Percentiles rank a stretch among this genome's conserved stretches.
phyloP scores from a whole-genome alignment of 2,797 vertebrate genomes.

The Anisognathus igniventris region DNA sequence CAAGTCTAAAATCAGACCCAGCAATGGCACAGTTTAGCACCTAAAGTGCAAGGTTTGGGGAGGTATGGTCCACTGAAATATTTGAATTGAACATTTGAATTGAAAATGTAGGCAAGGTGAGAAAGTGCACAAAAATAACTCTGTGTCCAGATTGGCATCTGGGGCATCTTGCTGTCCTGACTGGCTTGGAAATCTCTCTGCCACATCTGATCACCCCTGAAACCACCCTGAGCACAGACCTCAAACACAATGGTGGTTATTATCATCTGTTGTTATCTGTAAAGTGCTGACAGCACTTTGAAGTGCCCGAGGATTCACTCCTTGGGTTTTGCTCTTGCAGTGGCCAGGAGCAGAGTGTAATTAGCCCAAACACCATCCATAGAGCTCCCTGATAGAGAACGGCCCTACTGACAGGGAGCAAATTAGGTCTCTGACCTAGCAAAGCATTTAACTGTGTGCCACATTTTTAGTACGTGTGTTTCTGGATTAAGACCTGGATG shows the following conservation, averaged over 20 bases:
- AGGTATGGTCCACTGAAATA: not conserved
- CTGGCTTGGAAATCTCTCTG: conserved; percentile 1
- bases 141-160: not conserved
- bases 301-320: conserved; percentile 41
- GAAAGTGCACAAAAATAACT: not conserved
- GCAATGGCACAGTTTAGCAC: not conserved
- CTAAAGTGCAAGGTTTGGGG: not conserved
- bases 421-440: conserved; percentile 62
- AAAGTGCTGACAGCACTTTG: not conserved
- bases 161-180: conserved; percentile 3
- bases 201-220: conserved; percentile 29
- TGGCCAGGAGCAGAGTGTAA: conserved; percentile 49
- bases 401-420: conserved; percentile 45
- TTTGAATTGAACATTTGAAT: not conserved
- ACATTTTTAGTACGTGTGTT: not conserved
- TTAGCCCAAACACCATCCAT: conserved; percentile 9
- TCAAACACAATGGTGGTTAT: conserved; percentile 35
- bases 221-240: not conserved
- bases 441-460: conserved; percentile 43
- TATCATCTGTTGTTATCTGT: conserved; percentile 38
- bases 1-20: not conserved
- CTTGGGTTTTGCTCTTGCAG: conserved; percentile 28
- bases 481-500: conserved; percentile 30
- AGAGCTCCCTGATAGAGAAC: not conserved
- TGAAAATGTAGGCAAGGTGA: not conserved